These are phyloP conservation scores for Neoaliturus tenellus DNA, from an alignment of 2,888 invertebrate genomes.

Conservation along the genomic window DNA sequence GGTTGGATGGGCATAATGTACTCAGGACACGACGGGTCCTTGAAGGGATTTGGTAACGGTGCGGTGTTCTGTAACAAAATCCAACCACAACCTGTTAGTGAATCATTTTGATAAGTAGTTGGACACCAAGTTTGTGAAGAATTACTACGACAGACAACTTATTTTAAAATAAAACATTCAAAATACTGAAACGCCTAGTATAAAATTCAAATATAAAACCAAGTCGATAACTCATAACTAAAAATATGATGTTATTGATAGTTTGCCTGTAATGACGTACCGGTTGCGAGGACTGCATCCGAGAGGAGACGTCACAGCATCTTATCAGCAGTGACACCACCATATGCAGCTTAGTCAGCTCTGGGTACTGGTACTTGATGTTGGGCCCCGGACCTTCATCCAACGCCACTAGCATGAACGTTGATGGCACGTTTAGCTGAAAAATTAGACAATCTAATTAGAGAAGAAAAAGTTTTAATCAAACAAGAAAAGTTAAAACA, in stretches of 20 bases:
- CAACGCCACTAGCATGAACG: conserved; percentile 93
- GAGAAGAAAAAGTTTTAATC: no score
- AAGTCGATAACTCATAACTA: no score
- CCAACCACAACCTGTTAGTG: background rate
- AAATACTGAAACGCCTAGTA: no score
- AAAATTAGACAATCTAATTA: no score
- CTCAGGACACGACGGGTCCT: conserved; percentile 78
- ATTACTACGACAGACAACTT: no score
- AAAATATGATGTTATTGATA: no score
- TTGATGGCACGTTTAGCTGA: conserved; percentile 91
- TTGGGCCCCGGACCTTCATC: conserved; percentile 95
- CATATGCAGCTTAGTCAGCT: conserved; percentile 95
- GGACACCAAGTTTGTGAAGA: no score
- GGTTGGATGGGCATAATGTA: conserved; percentile 82
- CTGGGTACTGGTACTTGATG: conserved; percentile 97
- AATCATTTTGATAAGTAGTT: no score
- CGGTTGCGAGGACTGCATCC: conserved; percentile 71
- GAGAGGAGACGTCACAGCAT: conserved; percentile 91
- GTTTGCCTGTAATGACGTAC: no score
- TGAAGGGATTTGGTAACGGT: conserved; percentile 84
- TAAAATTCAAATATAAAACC: no score
- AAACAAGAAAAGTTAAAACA: no score
- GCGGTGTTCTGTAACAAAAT: conserved; percentile 72
- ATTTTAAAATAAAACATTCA: no score
- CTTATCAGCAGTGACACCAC: conserved; percentile 92